Evolutionary conservation across 2,797 vertebrate species (phyloP).

Genomic region (Periparus ater): DNA sequence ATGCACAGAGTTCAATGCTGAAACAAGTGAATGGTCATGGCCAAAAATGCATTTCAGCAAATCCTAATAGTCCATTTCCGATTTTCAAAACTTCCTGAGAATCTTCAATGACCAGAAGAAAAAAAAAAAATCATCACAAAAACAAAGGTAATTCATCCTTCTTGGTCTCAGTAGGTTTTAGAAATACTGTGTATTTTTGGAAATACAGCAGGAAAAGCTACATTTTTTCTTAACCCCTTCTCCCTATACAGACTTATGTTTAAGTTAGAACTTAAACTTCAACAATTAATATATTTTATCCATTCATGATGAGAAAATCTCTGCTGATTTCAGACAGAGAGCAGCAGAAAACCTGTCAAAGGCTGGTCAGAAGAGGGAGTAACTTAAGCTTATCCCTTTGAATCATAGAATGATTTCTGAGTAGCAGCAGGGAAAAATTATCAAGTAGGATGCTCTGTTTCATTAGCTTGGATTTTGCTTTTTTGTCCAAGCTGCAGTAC

Average conservation of each 20-base stretch:
- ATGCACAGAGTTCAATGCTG: slow-evolving; percentile 9
- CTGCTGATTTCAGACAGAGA: background rate
- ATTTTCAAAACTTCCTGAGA: background rate
- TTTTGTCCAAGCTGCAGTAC: background rate
- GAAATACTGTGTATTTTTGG: background rate
- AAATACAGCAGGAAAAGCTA: background rate
- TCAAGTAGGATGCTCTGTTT: background rate
- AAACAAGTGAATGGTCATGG: slow-evolving; percentile 14
- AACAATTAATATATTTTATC: background rate
- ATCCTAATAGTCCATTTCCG: background rate
- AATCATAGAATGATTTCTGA: background rate
- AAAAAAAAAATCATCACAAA: background rate
- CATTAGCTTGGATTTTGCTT: background rate
- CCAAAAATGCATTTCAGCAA: background rate
- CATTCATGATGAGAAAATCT: background rate
- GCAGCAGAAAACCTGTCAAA: background rate
- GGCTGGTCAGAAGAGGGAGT: background rate
- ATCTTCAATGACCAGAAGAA: background rate
- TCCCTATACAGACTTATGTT: background rate
- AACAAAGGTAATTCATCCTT: background rate
- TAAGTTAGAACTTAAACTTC: background rate
- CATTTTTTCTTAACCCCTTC: background rate
- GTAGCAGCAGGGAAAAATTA: background rate
- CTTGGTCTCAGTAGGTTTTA: background rate
- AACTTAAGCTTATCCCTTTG: background rate